Evolutionary conservation across 2,113 vertebrate species (phyloP), one percentile per base, ranked within the genome.

Genomic region (Anoura caudifer): DNA sequence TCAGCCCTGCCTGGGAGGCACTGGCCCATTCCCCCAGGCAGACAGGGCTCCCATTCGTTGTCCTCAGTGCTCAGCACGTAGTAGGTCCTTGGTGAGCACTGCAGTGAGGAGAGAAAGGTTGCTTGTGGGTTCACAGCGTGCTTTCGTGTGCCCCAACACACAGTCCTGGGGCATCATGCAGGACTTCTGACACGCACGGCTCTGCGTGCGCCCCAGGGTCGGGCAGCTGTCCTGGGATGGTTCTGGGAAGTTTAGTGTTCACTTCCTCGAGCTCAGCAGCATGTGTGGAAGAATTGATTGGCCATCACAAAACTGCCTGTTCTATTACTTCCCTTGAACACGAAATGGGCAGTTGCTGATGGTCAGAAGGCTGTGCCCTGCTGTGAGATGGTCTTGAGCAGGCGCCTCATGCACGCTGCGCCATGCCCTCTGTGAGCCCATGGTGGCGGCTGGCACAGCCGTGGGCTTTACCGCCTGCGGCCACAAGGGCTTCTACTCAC

Each of bases 261-360:
- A 54, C 36, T 45, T 31, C 41, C 22, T 31, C 0, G 10, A 50
- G 54, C 20, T 72, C 8, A 22, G 72, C 5, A 41, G 38, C 0
- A 5, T 26, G 3, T 17, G 20, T 36, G 65, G 43, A 4, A 19
- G n/a, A 8, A 2, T 70, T 14, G 28, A 0, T 19, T 38, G 47
- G 3, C 59, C 52, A 6, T 33, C 56, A 17, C 6, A 9, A 3
- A 33, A 4, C 5, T 1, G 4, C 19, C 17, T 4, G 4, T 67
- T 2, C 6, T 26, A 4, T 38, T 33, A 4, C 26, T 54, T 50
- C 17, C 24, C 10, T 41, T 20, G 1, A 9, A 9, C n/a, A 3
- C 0, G 5, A 13, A 31, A 50, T 17, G 77, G 20, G 36, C 61
- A 20, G 2, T 80, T 26, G 3, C 15, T 36, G 31, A 2, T 6